Percentiles rank a stretch among this genome's conserved stretches.
Conservation (phyloP, 2,797 vertebrate genomes). For the Petrocephalus schoutedeni region DNA sequence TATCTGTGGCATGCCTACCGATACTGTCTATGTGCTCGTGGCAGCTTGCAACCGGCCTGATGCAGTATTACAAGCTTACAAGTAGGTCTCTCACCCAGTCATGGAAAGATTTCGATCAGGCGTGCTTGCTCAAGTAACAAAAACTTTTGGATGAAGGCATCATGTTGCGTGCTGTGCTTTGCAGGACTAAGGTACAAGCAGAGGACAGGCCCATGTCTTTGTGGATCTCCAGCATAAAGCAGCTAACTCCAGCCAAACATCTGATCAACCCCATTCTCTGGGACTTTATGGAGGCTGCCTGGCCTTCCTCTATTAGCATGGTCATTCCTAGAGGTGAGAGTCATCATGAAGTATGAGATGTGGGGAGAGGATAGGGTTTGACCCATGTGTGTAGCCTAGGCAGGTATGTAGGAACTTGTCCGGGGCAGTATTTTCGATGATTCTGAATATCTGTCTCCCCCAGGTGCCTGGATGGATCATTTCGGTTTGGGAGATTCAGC, state of each 20-base stretch:
- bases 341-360: background rate
- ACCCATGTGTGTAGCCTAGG: background rate
- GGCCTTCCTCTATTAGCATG: constrained; percentile 85
- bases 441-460: background rate
- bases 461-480: constrained; percentile 78
- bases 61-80: constrained; percentile 77
- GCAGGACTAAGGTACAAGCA: constrained; percentile 78
- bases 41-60: constrained; percentile 79
- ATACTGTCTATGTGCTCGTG: constrained; percentile 84
- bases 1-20: constrained; percentile 79
- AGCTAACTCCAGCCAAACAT: constrained; percentile 74
- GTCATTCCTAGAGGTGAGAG: constrained; percentile 77
- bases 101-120: background rate
- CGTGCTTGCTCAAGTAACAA: background rate
- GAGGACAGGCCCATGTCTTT: constrained; percentile 83
- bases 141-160: background rate
- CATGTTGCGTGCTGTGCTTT: background rate
- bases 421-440: background rate
- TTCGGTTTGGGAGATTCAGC: constrained; percentile 78
- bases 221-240: constrained; percentile 81
- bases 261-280: constrained; percentile 75
- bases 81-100: constrained; percentile 52
- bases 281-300: constrained; percentile 82
- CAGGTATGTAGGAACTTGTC: background rate
- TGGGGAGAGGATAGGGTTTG: background rate